Conservation (phyloP, 35 echinoderm and acorn worm genomes). For the Lytechinus pictus region DNA sequence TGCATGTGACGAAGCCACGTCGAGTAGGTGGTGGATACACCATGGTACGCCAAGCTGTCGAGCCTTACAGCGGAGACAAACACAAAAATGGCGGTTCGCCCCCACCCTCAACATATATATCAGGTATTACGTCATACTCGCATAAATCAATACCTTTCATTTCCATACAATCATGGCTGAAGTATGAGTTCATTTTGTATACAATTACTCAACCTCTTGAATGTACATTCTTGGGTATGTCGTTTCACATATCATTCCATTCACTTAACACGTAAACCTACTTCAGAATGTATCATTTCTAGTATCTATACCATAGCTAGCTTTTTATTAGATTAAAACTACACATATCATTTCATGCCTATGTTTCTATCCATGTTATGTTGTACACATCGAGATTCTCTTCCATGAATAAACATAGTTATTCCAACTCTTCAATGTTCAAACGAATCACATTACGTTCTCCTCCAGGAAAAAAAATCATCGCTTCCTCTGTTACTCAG, state of each 20-base stretch:
- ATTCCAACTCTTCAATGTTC: not conserved
- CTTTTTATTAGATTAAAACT: not conserved
- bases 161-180: too few relatives aligned
- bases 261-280: too few relatives aligned
- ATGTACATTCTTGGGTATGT: too few relatives aligned
- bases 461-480: not conserved
- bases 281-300: too few relatives aligned
- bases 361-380: not conserved
- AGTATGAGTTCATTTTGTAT: too few relatives aligned
- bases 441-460: not conserved
- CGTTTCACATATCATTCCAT: too few relatives aligned
- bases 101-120: not conserved
- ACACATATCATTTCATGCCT: not conserved
- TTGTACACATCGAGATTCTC: not conserved
- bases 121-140: not conserved
- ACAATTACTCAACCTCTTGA: too few relatives aligned
- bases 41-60: not conserved
- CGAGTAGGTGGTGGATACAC: constrained; percentile 56
- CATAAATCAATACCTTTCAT: too few relatives aligned
- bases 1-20: constrained; percentile 51
- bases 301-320: too few relatives aligned
- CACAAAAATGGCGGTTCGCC: not conserved
- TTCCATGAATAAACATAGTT: not conserved
- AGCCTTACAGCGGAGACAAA: not conserved
- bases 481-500: not conserved